These are phyloP conservation scores for Hypotaenidia philippensis DNA, from an alignment of 2,797 vertebrate genomes.

Conservation along the genomic window DNA sequence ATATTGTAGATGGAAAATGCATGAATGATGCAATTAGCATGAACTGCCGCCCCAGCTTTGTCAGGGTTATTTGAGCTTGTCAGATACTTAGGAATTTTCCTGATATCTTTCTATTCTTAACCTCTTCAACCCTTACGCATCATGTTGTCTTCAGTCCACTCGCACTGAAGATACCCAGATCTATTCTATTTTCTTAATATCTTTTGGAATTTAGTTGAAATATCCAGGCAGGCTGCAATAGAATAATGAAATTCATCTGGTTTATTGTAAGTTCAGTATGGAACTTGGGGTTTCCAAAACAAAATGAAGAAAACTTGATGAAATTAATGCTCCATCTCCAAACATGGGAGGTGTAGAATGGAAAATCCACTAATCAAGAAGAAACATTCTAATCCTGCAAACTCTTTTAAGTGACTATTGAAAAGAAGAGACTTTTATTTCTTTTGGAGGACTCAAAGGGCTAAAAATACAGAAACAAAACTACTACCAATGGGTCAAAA, in stretches of 20 bases:
- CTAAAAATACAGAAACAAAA: slow-evolving; percentile 30
- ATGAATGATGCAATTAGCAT: background rate
- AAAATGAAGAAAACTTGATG: background rate
- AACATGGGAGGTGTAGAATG: background rate
- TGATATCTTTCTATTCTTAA: background rate
- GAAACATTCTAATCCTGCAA: background rate
- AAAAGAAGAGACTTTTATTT: background rate
- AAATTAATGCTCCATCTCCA: background rate
- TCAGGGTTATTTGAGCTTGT: background rate
- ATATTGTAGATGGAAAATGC: background rate
- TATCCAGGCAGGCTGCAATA: background rate
- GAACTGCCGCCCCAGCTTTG: background rate
- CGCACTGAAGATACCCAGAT: background rate
- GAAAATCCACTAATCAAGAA: background rate
- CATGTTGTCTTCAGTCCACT: background rate
- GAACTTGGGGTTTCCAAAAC: background rate
- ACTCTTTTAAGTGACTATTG: background rate
- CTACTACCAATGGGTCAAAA: background rate
- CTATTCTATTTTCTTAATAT: background rate
- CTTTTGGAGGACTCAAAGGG: background rate
- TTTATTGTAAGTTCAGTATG: background rate
- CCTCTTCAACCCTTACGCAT: background rate
- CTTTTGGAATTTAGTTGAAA: background rate
- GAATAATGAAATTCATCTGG: background rate
- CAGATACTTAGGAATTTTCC: slow-evolving; percentile 1